A percentile compares a stretch with the other conserved stretches of the same genome.
These are phyloP conservation scores for Ispidina lecontei DNA, from an alignment of 2,797 vertebrate species.

Conservation along the genomic window DNA sequence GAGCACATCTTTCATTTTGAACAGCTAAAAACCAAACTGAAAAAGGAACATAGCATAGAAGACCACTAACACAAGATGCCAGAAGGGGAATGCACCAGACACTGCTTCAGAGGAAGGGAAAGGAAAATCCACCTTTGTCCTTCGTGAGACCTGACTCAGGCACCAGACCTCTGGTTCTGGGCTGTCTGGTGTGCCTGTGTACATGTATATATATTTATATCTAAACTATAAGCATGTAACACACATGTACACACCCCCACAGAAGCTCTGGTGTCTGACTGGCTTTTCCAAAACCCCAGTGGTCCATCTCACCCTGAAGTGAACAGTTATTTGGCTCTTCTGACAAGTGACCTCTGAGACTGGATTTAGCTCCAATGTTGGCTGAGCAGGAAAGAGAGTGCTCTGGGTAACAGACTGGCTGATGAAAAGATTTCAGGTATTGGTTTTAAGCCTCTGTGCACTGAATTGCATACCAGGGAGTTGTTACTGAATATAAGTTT, in stretches of 20 bases:
- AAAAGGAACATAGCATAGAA: neutral
- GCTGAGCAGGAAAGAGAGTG: neutral
- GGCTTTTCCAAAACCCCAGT: neutral
- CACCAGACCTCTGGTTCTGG: neutral
- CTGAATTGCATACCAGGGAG: neutral
- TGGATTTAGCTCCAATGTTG: neutral
- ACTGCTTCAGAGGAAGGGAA: neutral
- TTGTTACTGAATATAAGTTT: neutral
- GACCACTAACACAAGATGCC: fast-evolving
- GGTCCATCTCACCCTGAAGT: neutral
- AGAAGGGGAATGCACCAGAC: neutral
- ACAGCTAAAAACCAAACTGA: neutral
- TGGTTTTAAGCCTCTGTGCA: neutral
- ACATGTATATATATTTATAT: too few relatives aligned
- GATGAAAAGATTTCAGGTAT: neutral
- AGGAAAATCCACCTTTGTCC: neutral
- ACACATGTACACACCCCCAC: fast-evolving
- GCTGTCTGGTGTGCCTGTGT: neutral
- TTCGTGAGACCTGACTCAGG: neutral
- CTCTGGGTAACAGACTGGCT: neutral
- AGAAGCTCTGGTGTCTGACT: neutral
- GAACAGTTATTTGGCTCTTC: neutral
- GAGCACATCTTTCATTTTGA: fast-evolving
- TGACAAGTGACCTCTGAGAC: neutral
- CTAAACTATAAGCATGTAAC: neutral